Conservation (phyloP, 2,113 vertebrate species). For the Etheostoma spectabile region DNA sequence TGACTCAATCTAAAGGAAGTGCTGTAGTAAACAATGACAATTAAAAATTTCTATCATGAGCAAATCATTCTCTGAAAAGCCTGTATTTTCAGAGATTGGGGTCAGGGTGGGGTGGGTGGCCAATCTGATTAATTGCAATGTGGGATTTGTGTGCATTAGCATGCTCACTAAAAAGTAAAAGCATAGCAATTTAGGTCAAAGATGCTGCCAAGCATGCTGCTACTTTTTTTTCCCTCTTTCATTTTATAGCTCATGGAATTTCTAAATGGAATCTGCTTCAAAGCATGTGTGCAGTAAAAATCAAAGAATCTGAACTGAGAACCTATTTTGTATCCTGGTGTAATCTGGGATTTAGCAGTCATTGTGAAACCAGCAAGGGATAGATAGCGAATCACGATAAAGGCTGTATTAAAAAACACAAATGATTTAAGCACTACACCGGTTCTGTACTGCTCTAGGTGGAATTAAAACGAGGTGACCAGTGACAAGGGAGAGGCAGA, state of each 20-base stretch:
- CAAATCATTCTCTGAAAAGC: slow-evolving; percentile 73
- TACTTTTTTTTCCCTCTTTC: slow-evolving; percentile 43
- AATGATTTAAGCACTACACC: slow-evolving; percentile 41
- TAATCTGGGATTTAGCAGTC: slow-evolving; percentile 54
- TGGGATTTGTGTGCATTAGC: slow-evolving; percentile 85
- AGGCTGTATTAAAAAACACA: slow-evolving; percentile 39
- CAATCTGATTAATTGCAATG: slow-evolving; percentile 85
- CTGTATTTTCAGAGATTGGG: slow-evolving; percentile 80
- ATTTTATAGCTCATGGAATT: slow-evolving; percentile 38
- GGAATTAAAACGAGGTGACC: slow-evolving; percentile 1
- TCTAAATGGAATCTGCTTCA: slow-evolving; percentile 47
- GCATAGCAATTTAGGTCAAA: slow-evolving; percentile 82
- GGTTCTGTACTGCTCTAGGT: not conserved
- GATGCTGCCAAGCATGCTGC: slow-evolving; percentile 70
- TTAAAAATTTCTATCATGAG: slow-evolving; percentile 64
- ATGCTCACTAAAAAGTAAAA: slow-evolving; percentile 68
- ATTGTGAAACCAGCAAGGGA: slow-evolving; percentile 40
- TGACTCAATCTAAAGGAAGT: slow-evolving; percentile 49
- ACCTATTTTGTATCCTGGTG: slow-evolving; percentile 27
- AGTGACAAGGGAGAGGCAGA: not conserved
- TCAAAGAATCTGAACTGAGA: slow-evolving; percentile 35
- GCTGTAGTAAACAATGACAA: slow-evolving; percentile 62
- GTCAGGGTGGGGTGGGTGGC: slow-evolving; percentile 79
- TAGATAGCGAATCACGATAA: slow-evolving; percentile 30
- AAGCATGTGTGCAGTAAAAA: slow-evolving; percentile 29